Conservation (phyloP, 2,888 invertebrate genomes). For the Candidula unifasciata region DNA sequence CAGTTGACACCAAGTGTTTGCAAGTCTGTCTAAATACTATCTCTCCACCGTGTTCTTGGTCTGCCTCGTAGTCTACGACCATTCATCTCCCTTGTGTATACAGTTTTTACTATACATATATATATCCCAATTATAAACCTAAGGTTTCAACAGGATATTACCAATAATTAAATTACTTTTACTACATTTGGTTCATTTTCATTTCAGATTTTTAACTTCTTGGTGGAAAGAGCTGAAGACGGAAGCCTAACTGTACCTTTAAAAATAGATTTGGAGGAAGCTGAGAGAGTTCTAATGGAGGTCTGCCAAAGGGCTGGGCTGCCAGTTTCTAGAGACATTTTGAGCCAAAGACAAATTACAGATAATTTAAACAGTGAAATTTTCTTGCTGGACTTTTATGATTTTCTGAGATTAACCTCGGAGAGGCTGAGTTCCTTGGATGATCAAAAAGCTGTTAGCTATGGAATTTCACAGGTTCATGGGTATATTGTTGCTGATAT, state of each 20-base stretch:
- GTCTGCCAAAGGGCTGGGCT: constrained; percentile 51
- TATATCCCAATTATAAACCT: no score
- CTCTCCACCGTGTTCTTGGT: no score
- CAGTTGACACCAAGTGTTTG: no score
- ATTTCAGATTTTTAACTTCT: constrained; percentile 83
- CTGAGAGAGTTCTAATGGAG: constrained; percentile 53
- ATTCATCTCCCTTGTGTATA: no score
- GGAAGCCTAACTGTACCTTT: constrained; percentile 61
- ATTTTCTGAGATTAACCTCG: constrained; percentile 48
- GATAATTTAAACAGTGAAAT: constrained; percentile 15
- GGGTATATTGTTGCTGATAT: constrained; percentile 57
- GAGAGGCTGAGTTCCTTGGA: constrained; percentile 24
- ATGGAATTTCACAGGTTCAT: constrained; percentile 53
- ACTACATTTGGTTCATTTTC: no score
- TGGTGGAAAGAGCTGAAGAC: constrained; percentile 71
- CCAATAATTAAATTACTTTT: no score
- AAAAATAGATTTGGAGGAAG: constrained; percentile 67
- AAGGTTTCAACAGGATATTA: no score
- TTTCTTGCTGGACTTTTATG: constrained; percentile 47
- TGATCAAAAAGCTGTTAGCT: constrained; percentile 46
- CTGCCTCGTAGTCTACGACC: no score
- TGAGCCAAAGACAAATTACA: constrained; percentile 32
- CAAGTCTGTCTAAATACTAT: no score
- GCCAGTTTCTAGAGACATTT: constrained; percentile 37
- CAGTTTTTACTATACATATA: no score